Conservation (phyloP, 1,140 invertebrate species). For the Drosophila sp. region DNA sequence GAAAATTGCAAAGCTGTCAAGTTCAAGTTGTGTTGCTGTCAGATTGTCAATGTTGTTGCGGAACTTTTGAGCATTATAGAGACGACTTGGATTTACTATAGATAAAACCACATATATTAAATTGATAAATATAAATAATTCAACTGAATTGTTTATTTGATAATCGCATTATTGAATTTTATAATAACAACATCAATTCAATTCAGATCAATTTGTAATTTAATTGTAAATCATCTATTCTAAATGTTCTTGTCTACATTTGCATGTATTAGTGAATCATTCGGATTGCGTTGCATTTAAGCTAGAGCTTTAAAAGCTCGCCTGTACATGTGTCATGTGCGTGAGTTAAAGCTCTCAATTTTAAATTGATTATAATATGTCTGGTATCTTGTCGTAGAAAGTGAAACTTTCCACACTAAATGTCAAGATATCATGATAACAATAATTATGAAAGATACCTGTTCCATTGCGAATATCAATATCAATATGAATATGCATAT, state of each 20-base stretch:
- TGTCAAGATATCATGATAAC: constrained; percentile 36
- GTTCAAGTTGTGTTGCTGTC: constrained; percentile 28
- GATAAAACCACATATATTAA: too few relatives aligned
- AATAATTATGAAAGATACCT: constrained; percentile 9
- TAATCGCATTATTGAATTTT: too few relatives aligned
- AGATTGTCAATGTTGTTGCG: constrained; percentile 27
- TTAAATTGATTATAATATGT: neutral
- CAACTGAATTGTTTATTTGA: too few relatives aligned
- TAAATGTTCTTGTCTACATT: neutral
- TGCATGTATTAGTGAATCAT: neutral
- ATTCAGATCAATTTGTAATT: too few relatives aligned
- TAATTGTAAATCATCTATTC: too few relatives aligned
- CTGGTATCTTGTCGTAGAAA: constrained; percentile 19
- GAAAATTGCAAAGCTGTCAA: constrained; percentile 31
- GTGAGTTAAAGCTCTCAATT: neutral
- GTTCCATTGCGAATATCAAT: constrained; percentile 17
- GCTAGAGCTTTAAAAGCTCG: neutral
- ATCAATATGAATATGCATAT: constrained; percentile 10
- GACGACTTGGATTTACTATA: too few relatives aligned
- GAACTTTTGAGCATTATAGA: neutral
- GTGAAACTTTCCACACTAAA: constrained; percentile 26
- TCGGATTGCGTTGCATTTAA: neutral
- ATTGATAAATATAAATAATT: too few relatives aligned
- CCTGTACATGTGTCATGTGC: neutral
- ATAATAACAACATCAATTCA: too few relatives aligned